Evolutionary conservation across 30 jellyfish, hydroid and myxozoan genomes (phyloP), one percentile per base, ranked within the genome.

Genomic region (Chrysaora quinquecirrha): DNA sequence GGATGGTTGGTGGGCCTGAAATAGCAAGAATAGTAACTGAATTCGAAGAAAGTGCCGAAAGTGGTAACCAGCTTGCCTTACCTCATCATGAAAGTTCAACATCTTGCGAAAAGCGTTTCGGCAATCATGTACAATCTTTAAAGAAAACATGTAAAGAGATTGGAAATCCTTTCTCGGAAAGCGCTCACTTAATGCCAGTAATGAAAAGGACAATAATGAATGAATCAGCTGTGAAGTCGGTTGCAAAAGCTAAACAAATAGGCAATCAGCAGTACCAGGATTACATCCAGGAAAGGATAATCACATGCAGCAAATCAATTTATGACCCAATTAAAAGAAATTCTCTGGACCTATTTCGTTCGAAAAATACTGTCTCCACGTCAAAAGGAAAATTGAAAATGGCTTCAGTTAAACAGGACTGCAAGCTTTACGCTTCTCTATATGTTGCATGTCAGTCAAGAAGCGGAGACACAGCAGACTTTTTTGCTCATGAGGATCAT

Each of bases 161-260:
- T 2, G 95, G 95, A 11, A 84, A 84, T 34, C 95, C 95, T 0
- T 72, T 84, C 28, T 68, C 58, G 7, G 95, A 84, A 43, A 11
- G 38, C 14, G 75, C 33, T 47, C 24, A 24, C 54, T 48, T 72
- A 16, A 0, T 73, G n/a, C n/a, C n/a, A n/a, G n/a, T n/a, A n/a
- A n/a, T n/a, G n/a, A n/a, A n/a, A n/a, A n/a, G n/a, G n/a, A n/a
- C n/a, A n/a, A n/a, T n/a, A n/a, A n/a, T n/a, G n/a, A n/a, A n/a
- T n/a, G n/a, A n/a, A n/a, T n/a, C 65, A 28, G 34, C 76, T 1
- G 10, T 31, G 38, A 0, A 31, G 27, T 67, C 87, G 14, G 73
- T 73, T 1, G 7, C 24, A 11, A 0, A 52, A 0, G 64, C 54
- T 9, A 30, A 31, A 0, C 20, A 7, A 20, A 82, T 27, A 3